Evolutionary conservation across 2,888 invertebrate species (phyloP), one percentile per base, ranked within the genome.

Genomic region (Hipparchia sbordonii): DNA sequence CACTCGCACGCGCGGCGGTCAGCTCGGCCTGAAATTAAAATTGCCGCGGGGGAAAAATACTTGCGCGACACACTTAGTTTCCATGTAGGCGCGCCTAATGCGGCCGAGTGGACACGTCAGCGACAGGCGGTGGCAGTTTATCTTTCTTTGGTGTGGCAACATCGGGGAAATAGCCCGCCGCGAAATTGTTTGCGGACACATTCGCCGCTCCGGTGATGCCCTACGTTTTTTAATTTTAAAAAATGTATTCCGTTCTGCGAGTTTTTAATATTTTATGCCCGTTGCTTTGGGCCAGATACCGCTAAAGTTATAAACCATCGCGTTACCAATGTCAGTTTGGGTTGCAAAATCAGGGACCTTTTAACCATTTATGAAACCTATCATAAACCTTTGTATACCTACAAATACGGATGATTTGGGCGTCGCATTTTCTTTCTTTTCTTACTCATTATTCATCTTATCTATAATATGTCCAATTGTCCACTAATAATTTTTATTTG

Each of bases 71-170:
- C 88, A 91, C 90, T 92, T 91, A 87, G 90, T 87, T 88, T 84
- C 87, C 84, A 82, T 84, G 87, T 84, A 89, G 87, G 90, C 91
- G 92, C 85, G 90, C 84, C 90, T 92, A 91, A 92, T 91, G 88
- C 86, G 87, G 79, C 84, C 85, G 89, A 91, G 91, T 91, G 91
- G 91, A 89, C 90, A 88, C 87, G 93, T 92, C 92, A 92, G 78
- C 82, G 80, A 81, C 92, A 92, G 91, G 79, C 88, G 82, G 80
- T 79, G 86, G 89, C 89, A 86, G 90, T 93, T 92, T 92, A 90
- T 93, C 92, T 92, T 90, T 84, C 85, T 88, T 86, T 89, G 87
- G 85, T 86, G 88, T 85, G 84, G 88, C 89, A 87, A 89, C 87
- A 87, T 83, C 82, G 87, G 87, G 89, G 87, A 89, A 88, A 91